phyloP scores from a whole-genome alignment of 2,797 vertebrate genomes.

The Macroramphosus scolopax region DNA sequence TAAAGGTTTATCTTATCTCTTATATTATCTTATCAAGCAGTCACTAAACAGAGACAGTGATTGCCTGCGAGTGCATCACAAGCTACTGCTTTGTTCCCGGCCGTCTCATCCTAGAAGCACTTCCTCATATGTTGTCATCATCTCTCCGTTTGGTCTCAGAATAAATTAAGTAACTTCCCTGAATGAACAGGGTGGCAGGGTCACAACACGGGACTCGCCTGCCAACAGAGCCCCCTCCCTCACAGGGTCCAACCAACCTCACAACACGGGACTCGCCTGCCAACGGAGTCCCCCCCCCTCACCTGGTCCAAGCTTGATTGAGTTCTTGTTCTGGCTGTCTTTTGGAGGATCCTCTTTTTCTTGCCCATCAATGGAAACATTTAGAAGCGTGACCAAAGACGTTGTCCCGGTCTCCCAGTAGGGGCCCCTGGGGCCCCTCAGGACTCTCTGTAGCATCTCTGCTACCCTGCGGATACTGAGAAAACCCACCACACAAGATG shows the following conservation, averaged over 20 bases:
- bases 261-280: slow-evolving; percentile 15
- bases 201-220: too few relatives aligned
- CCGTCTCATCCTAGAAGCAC: too few relatives aligned
- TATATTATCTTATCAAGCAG: too few relatives aligned
- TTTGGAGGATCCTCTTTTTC: slow-evolving; percentile 41
- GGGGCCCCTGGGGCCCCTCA: slow-evolving; percentile 30
- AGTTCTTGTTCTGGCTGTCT: slow-evolving; percentile 42
- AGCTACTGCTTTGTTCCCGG: too few relatives aligned
- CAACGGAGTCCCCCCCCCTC: slow-evolving; percentile 5
- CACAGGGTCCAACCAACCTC: slow-evolving; percentile 16
- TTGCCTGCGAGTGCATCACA: too few relatives aligned
- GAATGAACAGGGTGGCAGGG: too few relatives aligned
- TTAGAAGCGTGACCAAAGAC: slow-evolving; percentile 59
- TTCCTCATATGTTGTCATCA: neutral
- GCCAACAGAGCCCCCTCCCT: too few relatives aligned
- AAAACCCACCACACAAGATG: slow-evolving; percentile 47
- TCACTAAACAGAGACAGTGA: too few relatives aligned
- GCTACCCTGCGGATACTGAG: slow-evolving; percentile 15
- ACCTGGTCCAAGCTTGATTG: slow-evolving; percentile 30
- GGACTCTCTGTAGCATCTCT: slow-evolving; percentile 19
- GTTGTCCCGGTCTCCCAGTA: slow-evolving; percentile 34
- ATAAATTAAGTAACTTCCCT: too few relatives aligned
- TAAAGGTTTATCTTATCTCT: too few relatives aligned
- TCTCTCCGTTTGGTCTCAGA: neutral
- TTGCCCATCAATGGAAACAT: slow-evolving; percentile 52